Evolutionary conservation across 2,888 invertebrate species (phyloP).

Genomic region (Incurvaria masculella): DNA sequence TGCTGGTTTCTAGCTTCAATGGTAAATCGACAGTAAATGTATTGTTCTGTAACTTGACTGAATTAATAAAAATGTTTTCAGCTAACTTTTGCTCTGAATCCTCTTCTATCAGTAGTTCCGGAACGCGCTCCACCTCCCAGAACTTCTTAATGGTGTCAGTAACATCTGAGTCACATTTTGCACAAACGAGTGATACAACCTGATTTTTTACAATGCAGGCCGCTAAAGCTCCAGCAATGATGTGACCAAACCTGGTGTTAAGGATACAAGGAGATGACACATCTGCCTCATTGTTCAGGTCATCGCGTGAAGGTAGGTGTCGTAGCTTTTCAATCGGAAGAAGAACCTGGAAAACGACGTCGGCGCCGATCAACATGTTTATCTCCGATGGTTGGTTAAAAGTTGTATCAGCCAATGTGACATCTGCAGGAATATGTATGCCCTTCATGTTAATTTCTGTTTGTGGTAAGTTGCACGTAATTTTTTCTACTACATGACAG

Average conservation of each 20-base stretch:
- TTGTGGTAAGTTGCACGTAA: slow-evolving; percentile 1
- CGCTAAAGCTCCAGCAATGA: background rate
- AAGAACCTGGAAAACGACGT: background rate
- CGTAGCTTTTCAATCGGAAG: background rate
- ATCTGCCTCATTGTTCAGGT: background rate
- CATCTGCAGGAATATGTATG: background rate
- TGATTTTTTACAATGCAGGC: background rate
- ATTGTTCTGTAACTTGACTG: too few species aligned
- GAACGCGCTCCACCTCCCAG: too few species aligned
- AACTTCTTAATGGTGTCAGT: too few species aligned
- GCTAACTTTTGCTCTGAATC: too few species aligned
- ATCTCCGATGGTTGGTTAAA: background rate
- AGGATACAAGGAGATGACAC: background rate
- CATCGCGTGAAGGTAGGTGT: background rate
- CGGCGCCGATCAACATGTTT: background rate
- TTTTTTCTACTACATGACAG: slow-evolving; percentile 1
- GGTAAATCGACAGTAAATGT: background rate
- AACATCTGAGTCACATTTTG: too few species aligned
- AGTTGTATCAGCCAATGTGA: background rate
- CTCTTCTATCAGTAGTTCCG: too few species aligned
- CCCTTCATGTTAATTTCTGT: background rate
- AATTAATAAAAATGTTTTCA: too few species aligned
- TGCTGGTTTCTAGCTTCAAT: background rate
- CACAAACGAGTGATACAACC: background rate
- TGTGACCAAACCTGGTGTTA: background rate